Conservation (phyloP, 1,140 invertebrate species). For the Metopolophium dirhodum region DNA sequence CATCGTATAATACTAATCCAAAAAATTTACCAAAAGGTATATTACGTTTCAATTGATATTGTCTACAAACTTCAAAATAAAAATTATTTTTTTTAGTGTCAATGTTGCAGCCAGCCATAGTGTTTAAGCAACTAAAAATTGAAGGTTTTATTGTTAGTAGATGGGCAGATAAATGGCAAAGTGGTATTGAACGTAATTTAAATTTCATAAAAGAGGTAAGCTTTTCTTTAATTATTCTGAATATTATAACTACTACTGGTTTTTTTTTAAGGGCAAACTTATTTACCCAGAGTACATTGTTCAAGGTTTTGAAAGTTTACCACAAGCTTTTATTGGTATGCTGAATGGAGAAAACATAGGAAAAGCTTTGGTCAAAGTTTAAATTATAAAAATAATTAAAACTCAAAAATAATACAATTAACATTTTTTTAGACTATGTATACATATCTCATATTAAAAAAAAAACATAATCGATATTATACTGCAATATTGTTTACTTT, state of each 20-base stretch:
- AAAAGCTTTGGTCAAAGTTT: constrained; percentile 70
- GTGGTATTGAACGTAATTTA: constrained; percentile 69
- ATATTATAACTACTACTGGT: background rate
- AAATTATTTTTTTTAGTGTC: constrained; percentile 60
- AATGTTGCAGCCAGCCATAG: constrained; percentile 61
- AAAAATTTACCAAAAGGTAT: constrained; percentile 61
- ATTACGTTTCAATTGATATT: background rate
- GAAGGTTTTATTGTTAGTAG: constrained; percentile 72
- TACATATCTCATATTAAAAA: background rate
- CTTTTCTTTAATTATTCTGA: background rate
- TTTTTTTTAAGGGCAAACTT: constrained; percentile 67
- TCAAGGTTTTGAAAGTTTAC: constrained; percentile 75
- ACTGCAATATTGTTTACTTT: too few species aligned
- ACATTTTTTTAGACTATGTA: background rate
- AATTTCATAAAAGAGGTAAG: constrained; percentile 69
- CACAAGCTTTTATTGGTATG: constrained; percentile 70
- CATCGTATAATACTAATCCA: constrained; percentile 62
- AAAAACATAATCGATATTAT: background rate
- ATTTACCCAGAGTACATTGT: constrained; percentile 71
- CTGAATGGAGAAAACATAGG: constrained; percentile 70
- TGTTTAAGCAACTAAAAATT: constrained; percentile 68
- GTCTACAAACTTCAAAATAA: background rate
- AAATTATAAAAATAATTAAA: constrained; percentile 55
- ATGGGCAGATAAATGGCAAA: constrained; percentile 68
- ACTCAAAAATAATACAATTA: too few species aligned